Evolutionary conservation across 1,140 invertebrate species (phyloP).

Genomic region (Drosophila subobscura): DNA sequence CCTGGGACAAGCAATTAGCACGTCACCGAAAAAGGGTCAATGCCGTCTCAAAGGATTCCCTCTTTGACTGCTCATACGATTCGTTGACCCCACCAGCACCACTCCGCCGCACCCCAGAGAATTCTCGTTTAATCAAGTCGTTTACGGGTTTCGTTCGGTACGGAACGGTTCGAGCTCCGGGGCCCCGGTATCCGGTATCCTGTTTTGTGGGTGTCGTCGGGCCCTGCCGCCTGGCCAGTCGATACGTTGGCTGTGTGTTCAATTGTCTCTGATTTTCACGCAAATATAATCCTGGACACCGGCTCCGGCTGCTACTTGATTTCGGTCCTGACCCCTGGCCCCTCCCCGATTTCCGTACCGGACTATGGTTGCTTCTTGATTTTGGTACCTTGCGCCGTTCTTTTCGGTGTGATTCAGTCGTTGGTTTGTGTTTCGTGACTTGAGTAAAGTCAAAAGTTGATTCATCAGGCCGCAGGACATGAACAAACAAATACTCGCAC

Average conservation of each 20-base stretch:
- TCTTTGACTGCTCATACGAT: constrained; percentile 56
- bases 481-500: constrained; percentile 20
- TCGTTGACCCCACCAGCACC: constrained; percentile 37
- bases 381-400: constrained; percentile 12
- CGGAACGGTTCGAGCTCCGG: constrained; percentile 7
- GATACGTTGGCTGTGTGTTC: constrained; percentile 42
- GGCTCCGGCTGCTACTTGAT: constrained; percentile 25
- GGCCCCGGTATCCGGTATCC: constrained; percentile 24
- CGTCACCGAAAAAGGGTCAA: constrained; percentile 50
- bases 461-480: constrained; percentile 78
- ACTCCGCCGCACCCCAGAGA: constrained; percentile 3
- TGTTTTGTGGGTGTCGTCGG: constrained; percentile 18
- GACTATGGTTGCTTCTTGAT: not conserved
- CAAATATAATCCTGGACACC: constrained; percentile 71
- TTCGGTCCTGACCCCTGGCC: constrained; percentile 12
- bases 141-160: constrained; percentile 10
- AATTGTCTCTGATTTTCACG: constrained; percentile 76
- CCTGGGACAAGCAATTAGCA: constrained; percentile 69
- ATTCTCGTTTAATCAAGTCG: constrained; percentile 66
- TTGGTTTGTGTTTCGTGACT: constrained; percentile 79
- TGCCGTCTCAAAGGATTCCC: constrained; percentile 50
- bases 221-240: constrained; percentile 1
- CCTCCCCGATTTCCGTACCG: too few species aligned
- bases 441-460: constrained; percentile 79
- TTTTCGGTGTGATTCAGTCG: constrained; percentile 38